Percentiles rank a stretch among this genome's conserved stretches.
phyloP scores from a whole-genome alignment of 2,797 vertebrate genomes.

The Calcarius lapponicus region DNA sequence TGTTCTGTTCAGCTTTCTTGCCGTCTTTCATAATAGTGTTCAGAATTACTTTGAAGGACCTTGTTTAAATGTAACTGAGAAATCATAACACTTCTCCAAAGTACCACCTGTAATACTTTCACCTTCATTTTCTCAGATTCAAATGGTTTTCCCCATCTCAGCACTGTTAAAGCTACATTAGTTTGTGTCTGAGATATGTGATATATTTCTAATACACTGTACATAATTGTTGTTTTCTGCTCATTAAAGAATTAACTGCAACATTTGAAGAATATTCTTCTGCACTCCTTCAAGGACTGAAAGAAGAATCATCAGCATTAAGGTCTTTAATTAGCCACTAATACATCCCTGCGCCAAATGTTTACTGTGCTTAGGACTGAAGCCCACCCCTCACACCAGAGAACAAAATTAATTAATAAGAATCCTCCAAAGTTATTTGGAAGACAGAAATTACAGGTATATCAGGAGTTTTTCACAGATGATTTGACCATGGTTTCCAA shows the following conservation, averaged over 20 bases:
- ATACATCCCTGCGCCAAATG: not conserved
- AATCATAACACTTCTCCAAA: not conserved
- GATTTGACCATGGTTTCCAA: not conserved
- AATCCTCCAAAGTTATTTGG: not conserved
- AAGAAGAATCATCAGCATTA: not conserved
- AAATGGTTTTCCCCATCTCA: not conserved
- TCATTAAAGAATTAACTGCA: not conserved
- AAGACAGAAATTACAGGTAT: not conserved
- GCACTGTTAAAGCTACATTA: not conserved
- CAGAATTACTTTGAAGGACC: not conserved
- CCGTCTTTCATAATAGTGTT: not conserved
- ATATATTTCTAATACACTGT: not conserved
- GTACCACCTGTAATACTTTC: not conserved
- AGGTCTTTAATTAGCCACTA: not conserved
- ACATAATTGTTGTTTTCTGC: not conserved
- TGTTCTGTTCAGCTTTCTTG: not conserved
- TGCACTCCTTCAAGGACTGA: not conserved
- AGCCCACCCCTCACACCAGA: not conserved
- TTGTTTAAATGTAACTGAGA: not conserved
- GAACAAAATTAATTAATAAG: not conserved
- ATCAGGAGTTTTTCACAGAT: not conserved
- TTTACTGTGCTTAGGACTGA: not conserved
- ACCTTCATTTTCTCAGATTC: not conserved
- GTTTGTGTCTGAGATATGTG: not conserved
- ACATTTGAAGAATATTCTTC: not conserved